Evolutionary conservation across 2,888 invertebrate genomes (phyloP).

Genomic region (Epirrhoe tristata): DNA sequence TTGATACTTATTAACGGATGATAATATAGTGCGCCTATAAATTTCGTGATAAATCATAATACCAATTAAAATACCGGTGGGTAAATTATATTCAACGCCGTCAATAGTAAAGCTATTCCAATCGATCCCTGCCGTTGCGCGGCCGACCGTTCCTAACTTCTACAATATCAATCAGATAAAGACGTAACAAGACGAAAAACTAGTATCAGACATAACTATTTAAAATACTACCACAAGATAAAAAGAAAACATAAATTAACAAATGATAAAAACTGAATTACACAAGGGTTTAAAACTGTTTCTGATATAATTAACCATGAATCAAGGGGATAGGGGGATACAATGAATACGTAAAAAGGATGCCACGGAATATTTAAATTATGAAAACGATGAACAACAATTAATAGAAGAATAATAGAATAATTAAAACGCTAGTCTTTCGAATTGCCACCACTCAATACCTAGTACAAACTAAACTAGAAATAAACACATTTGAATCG

Average conservation of each 20-base stretch:
- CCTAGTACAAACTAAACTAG: constrained; percentile 62
- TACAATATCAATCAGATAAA: constrained; percentile 41
- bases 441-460: constrained; percentile 23
- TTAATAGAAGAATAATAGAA: background rate
- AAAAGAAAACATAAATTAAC: background rate
- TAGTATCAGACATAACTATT: background rate
- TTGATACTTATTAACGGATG: constrained; percentile 52
- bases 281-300: background rate
- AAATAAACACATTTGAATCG: constrained; percentile 77
- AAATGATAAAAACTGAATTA: background rate
- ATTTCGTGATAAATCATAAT: constrained; percentile 73
- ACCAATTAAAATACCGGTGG: constrained; percentile 85
- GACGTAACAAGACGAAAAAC: constrained; percentile 32
- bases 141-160: constrained; percentile 64
- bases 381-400: background rate
- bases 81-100: constrained; percentile 79
- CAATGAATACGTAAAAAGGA: background rate
- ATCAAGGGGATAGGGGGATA: background rate
- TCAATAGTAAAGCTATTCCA: constrained; percentile 65
- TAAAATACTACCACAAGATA: background rate
- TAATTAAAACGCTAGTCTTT: constrained; percentile 11
- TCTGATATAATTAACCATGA: background rate
- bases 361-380: background rate
- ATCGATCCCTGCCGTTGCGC: constrained; percentile 66
- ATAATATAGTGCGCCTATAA: constrained; percentile 66